Percentiles rank a stretch among this genome's conserved stretches.
phyloP scores from a whole-genome alignment of 2,797 vertebrate species.

The Ammospiza maritima region DNA sequence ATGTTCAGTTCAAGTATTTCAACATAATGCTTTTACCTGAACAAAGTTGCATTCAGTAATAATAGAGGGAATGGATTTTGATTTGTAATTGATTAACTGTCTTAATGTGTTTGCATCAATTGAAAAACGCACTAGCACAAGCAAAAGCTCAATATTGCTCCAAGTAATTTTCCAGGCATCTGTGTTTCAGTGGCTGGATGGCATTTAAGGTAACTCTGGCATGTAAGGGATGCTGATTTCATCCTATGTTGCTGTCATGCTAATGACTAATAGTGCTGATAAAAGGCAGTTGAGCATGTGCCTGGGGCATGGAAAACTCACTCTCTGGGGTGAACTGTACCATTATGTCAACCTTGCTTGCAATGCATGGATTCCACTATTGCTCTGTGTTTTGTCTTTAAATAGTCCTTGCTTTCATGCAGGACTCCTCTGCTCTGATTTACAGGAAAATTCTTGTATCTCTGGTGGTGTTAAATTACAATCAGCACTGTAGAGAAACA shows the following conservation, averaged over 20 bases:
- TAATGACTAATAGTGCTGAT: slow-evolving; percentile 56
- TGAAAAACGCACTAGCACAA: slow-evolving; percentile 22
- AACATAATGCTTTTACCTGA: neutral
- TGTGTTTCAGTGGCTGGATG: slow-evolving; percentile 49
- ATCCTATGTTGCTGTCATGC: slow-evolving; percentile 56
- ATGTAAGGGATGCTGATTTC: slow-evolving; percentile 63
- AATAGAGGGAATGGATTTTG: slow-evolving; percentile 64
- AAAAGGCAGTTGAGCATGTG: slow-evolving; percentile 54
- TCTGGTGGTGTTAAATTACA: neutral
- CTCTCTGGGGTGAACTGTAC: neutral
- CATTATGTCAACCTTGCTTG: neutral
- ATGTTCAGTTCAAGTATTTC: neutral
- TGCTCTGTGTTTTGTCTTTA: neutral
- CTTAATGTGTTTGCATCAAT: slow-evolving; percentile 62
- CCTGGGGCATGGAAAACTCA: slow-evolving; percentile 65
- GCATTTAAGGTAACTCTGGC: slow-evolving; percentile 54
- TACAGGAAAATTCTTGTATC: neutral
- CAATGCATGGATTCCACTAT: slow-evolving; percentile 34
- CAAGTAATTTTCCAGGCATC: slow-evolving; percentile 67
- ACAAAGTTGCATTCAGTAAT: slow-evolving; percentile 38
- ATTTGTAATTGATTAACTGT: slow-evolving; percentile 72
- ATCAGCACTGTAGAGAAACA: neutral
- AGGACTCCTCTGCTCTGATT: neutral
- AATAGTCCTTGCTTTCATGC: neutral
- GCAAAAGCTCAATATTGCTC: slow-evolving; percentile 32